Base-by-base conservation (phyloP, 2,888 invertebrate genomes). In the Liodrosophila aerea region DNA sequence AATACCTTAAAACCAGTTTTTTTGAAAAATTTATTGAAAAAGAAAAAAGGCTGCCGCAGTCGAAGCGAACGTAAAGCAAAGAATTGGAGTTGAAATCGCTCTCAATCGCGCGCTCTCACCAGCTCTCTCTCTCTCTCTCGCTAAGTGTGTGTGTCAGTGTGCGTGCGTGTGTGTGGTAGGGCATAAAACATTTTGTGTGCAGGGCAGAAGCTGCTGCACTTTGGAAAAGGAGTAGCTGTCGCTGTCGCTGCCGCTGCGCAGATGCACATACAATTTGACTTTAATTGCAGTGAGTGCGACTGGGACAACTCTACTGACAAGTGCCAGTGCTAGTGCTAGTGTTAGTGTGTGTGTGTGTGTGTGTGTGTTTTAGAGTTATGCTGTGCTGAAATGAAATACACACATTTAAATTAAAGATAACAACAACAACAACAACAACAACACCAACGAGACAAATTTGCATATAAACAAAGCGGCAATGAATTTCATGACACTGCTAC, bases 1-100 rank as follows among this genome's bases (percentile, higher is more conserved):
- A 81, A 87, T 83, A 87, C n/a, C 75, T 76, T 84, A 78, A 87
- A 88, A 88, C 88, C 87, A 87, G 86, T 88, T 88, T 87, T 82
- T 64, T 75, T 61, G 54, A 75, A 81, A 76, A 80, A 69, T 68
- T 69, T 77, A 76, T 74, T 81, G 68, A 68, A 76, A 85, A 73
- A 75, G 45, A 66, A 58, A 66, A 39, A 60, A 54, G 46, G 62
- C 70, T 54, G 67, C 64, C 56, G 49, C 60, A 57, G 56, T 50
- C 39, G 62, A 45, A 56, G 50, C 56, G 39, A 51, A 36, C 37
- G 36, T 37, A 51, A 60, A 73, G 78, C 41, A 51, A 60, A 73
- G 78, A 81, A 84, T 74, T 73, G 76, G 77, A 78, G 78, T 78
- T 75, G 64, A 84, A 82, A 73, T 78, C n/a, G n/a, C n/a, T n/a